Evolutionary conservation across 2,888 invertebrate genomes (phyloP).

Genomic region (Drosophila subquinaria): DNA sequence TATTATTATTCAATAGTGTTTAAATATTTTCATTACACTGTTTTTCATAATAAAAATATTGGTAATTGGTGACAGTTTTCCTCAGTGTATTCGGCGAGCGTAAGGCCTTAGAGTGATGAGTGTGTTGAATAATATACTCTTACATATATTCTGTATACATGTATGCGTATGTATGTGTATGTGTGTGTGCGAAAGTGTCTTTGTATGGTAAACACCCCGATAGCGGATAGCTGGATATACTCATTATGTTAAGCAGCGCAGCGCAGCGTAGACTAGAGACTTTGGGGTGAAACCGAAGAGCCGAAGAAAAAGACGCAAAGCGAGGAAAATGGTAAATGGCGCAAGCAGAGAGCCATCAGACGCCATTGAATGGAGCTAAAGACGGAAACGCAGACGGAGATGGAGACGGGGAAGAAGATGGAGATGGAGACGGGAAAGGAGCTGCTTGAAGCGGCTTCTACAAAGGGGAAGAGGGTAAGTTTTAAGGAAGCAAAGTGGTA

Average conservation of each 20-base stretch:
- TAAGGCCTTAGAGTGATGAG: slow-evolving; percentile 5
- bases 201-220: slow-evolving; percentile 51
- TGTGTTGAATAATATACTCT: slow-evolving; percentile 27
- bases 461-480: neutral
- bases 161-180: slow-evolving; percentile 20
- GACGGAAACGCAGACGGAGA: slow-evolving; percentile 11
- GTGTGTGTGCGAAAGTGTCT: slow-evolving; percentile 6
- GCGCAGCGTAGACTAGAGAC: slow-evolving; percentile 13
- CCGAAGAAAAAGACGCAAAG: slow-evolving; percentile 45
- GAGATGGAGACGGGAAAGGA: neutral
- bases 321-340: slow-evolving; percentile 41
- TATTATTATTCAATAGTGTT: neutral
- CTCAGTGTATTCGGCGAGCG: neutral
- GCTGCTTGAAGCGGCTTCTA: neutral
- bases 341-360: slow-evolving; percentile 29
- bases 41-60: no score
- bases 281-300: slow-evolving; percentile 36
- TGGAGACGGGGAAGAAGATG: neutral
- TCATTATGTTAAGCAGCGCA: slow-evolving; percentile 74
- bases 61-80: neutral
- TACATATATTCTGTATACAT: slow-evolving; percentile 15
- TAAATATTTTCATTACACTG: no score
- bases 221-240: slow-evolving; percentile 18
- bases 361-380: slow-evolving; percentile 27
- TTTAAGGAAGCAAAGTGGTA: slow-evolving; percentile 17